These are phyloP conservation scores for Protosalanx chinensis DNA, from an alignment of 2,797 vertebrate genomes.

Conservation along the genomic window DNA sequence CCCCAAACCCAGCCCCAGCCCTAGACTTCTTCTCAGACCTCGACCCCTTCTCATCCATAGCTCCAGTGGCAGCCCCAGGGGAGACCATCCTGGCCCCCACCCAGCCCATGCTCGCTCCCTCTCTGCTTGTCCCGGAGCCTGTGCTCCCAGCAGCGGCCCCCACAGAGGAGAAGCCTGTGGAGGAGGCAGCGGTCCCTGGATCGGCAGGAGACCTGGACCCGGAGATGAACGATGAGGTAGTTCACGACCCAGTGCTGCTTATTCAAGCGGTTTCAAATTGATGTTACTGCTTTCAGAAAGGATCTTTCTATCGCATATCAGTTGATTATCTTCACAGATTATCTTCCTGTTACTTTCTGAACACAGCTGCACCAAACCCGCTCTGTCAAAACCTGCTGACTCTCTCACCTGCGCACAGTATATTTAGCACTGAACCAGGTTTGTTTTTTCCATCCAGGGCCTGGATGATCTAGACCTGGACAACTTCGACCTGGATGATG, in stretches of 20 bases:
- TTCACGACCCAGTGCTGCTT: background rate
- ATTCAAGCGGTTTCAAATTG: background rate
- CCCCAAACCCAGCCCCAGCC: background rate
- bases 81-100: slow-evolving; percentile 7
- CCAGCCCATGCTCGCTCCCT: slow-evolving; percentile 17
- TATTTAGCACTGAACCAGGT: background rate
- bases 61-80: slow-evolving; percentile 1
- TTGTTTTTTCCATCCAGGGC: slow-evolving; percentile 28
- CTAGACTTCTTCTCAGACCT: slow-evolving; percentile 13
- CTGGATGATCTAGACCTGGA: slow-evolving; percentile 90
- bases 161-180: background rate
- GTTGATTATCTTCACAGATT: too few species aligned
- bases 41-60: background rate
- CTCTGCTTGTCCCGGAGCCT: slow-evolving; percentile 22
- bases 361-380: background rate
- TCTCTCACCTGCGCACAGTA: background rate
- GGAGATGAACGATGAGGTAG: slow-evolving; percentile 58
- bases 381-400: background rate
- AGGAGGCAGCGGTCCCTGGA: slow-evolving; percentile 14
- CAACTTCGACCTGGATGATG: slow-evolving; percentile 86
- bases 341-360: too few species aligned
- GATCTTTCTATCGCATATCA: background rate
- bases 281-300: background rate
- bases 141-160: slow-evolving; percentile 17
- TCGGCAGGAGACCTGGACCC: slow-evolving; percentile 36